Evolutionary conservation across 2,113 vertebrate genomes (phyloP), one percentile per base, ranked within the genome.

Genomic region (Elachura formosa): DNA sequence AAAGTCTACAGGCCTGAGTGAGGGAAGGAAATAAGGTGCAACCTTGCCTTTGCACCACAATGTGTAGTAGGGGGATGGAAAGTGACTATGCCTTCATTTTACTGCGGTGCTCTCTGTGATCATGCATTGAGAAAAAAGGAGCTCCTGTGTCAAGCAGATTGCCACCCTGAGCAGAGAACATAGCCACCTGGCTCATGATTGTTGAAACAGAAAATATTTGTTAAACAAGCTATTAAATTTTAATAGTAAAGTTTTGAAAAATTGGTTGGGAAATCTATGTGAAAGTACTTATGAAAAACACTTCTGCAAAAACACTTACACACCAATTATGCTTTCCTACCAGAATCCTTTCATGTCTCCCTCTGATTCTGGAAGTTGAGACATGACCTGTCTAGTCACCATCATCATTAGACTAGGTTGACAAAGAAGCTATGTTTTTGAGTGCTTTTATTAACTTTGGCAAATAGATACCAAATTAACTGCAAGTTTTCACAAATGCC

Each of bases 161-260:
- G 86, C 59, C 92, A 45, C 73, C 93, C 34, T 13, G 28, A 94
- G 82, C 56, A 45, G 28, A 85, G 67, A 93, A 97, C 94, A 94
- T 22, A 92, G 29, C 46, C 92, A 29, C 79, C 83, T 71, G 78
- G 74, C 68, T 95, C 68, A 31, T 69, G 66, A 83, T 29, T 67
- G 66, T 52, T 86, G 58, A 93, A 95, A 97, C 36, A 89, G 64
- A 97, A 96, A 97, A 91, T 88, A 77, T 92, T 93, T 95, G 38
- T 89, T 91, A 97, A 94, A 87, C 74, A 72, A 91, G n/a, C 43
- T 76, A 89, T 96, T 96, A 95, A 40, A 95, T 95, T 94, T 94
- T 80, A 93, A 92, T 71, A 74, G 41, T 6, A 68, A 97, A 90
- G 59, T 95, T 95, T 90, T 79, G 81, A 84, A 82, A 95, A 95